Percentiles rank a stretch among this genome's conserved stretches.
Evolutionary conservation across 35 echinoderm and acorn worm genomes (phyloP).

Genomic region (Heliocidaris tuberculata): DNA sequence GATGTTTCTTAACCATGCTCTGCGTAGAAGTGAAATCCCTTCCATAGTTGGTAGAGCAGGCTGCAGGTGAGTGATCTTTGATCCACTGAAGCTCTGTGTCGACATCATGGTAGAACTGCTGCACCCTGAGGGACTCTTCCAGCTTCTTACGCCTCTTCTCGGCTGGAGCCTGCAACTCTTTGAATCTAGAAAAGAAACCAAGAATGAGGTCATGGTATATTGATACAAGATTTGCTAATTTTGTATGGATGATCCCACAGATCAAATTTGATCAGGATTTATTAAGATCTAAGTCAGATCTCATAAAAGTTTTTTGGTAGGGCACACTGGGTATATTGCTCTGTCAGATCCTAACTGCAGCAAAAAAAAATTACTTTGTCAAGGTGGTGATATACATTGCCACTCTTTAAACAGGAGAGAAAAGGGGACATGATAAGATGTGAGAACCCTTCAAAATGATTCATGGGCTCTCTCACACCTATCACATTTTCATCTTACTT

Average conservation of each 20-base stretch:
- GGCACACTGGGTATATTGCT: too few relatives aligned
- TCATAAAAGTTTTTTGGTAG: too few relatives aligned
- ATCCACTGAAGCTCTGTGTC: constrained; percentile 94
- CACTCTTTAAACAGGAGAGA: too few relatives aligned
- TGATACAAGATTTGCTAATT: background rate
- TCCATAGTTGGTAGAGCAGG: constrained; percentile 72
- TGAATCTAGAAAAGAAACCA: constrained; percentile 52
- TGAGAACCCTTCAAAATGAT: too few relatives aligned
- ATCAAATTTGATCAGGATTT: too few relatives aligned
- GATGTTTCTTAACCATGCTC: constrained; percentile 74
- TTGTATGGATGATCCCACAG: background rate
- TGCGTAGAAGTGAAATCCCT: constrained; percentile 73
- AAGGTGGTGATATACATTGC: too few relatives aligned
- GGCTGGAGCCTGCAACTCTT: constrained; percentile 57
- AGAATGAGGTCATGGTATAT: background rate
- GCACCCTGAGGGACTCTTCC: constrained; percentile 70
- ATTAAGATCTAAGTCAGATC: too few relatives aligned
- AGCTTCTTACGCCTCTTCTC: constrained; percentile 56
- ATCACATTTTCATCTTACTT: too few relatives aligned
- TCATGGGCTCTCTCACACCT: too few relatives aligned
- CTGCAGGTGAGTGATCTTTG: constrained; percentile 75
- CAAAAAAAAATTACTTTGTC: too few relatives aligned
- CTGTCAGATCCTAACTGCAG: too few relatives aligned
- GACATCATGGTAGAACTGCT: constrained; percentile 79
- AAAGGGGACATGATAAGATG: too few relatives aligned